Base-by-base conservation (phyloP, 2,797 vertebrate genomes). In the Chromis chromis region DNA sequence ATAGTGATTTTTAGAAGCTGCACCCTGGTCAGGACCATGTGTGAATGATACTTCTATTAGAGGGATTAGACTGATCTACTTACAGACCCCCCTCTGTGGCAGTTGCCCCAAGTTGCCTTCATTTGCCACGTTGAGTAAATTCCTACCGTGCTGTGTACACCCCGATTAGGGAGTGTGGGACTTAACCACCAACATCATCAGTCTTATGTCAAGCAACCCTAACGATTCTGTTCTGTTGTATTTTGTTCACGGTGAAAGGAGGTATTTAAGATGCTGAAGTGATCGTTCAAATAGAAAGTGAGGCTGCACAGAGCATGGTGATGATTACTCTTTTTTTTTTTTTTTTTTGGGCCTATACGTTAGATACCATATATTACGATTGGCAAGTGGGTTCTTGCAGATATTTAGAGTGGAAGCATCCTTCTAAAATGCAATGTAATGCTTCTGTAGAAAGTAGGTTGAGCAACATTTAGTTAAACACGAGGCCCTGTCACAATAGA, bases 1-100 rank as follows among this genome's bases (percentile, higher is more conserved):
- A 57, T 61, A 42, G 78, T 85, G 87, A 65, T 67, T 83, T 83
- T 84, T 87, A 69, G 65, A 82, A 76, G 72, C 88, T 85, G 52
- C 84, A 75, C 75, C 72, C 77, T 81, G 84, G 90, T 81, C 84
- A 88, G 79, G 74, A 81, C 78, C 79, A 76, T 81, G 91, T 90
- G 90, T 91, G 88, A 93, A 89, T 92, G 91, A 94, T 94, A 90
- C 91, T 94, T 93, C 92, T 93, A 93, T 93, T 93, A 93, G 91
- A 79, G 88, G 92, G 93, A 94, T 94, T 93, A 94, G 84, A 70
- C 85, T 93, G 91, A 93, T 92, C 92, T 92, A 87, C 93, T 93
- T 94, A 93, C 85, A 90, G 93, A 89, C 90, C 92, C 89, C 93
- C 92, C 86, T 86, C 90, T 85, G 92, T 69, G 91, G 84, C 88